A percentile compares a stretch with the other conserved stretches of the same genome.
Conservation (phyloP, 2,888 invertebrate species). For the Agrypnus murinus region DNA sequence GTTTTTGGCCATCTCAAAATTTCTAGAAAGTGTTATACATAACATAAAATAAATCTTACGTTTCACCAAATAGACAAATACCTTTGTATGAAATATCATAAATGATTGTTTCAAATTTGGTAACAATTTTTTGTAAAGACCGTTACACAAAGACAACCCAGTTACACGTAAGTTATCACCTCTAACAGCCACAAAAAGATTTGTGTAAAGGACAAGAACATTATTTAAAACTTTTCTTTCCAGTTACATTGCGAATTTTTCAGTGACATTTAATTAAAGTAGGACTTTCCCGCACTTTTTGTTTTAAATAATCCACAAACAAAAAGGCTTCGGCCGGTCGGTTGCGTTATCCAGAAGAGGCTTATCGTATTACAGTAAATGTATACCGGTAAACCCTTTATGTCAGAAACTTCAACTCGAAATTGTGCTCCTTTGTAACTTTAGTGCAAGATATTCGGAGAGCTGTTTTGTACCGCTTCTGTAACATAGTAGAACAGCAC, state of each 20-base stretch:
- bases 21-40: too few relatives aligned
- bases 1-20: too few relatives aligned
- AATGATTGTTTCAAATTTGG: too few relatives aligned
- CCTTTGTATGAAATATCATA: too few relatives aligned
- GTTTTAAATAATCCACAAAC: conserved; percentile 37
- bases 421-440: conserved; percentile 30
- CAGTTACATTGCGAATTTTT: neutral
- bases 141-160: too few relatives aligned
- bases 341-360: conserved; percentile 39
- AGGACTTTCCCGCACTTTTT: conserved; percentile 26
- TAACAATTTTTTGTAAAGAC: too few relatives aligned
- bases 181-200: neutral
- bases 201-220: neutral
- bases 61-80: too few relatives aligned
- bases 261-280: conserved; percentile 39
- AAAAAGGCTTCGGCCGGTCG: conserved; percentile 31
- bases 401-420: conserved; percentile 39
- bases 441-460: conserved; percentile 25
- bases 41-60: too few relatives aligned
- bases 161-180: too few relatives aligned
- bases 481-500: neutral
- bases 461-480: conserved; percentile 17
- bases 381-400: conserved; percentile 41
- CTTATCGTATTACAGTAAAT: conserved; percentile 41
- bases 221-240: neutral